phyloP scores from a whole-genome alignment of 2,888 invertebrate species.

The Andricus quercusramuli region DNA sequence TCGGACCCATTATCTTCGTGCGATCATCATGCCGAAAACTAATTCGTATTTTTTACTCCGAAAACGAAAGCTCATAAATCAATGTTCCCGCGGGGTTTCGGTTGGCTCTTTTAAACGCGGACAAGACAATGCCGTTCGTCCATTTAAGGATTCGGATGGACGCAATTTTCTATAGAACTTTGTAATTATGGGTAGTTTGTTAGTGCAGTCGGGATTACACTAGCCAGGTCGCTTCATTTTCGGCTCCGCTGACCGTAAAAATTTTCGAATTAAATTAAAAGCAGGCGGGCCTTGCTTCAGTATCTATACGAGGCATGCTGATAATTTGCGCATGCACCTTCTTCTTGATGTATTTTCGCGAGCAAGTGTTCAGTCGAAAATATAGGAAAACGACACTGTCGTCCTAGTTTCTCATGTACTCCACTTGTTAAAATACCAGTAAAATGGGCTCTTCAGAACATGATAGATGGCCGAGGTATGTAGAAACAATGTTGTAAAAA shows the following conservation, averaged over 20 bases:
- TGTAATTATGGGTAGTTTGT: slow-evolving; percentile 78
- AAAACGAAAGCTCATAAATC: slow-evolving; percentile 79
- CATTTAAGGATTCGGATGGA: slow-evolving; percentile 78
- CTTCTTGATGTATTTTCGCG: slow-evolving; percentile 4
- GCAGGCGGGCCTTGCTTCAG: slow-evolving; percentile 30
- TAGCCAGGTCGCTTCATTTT: slow-evolving; percentile 56
- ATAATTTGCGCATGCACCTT: slow-evolving; percentile 16
- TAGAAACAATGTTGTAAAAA: not conserved
- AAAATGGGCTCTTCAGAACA: not conserved
- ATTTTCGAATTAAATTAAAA: slow-evolving; percentile 74
- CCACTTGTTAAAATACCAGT: not conserved
- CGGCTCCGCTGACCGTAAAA: slow-evolving; percentile 69
- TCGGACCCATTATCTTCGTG: slow-evolving; percentile 77
- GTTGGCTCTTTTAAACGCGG: slow-evolving; percentile 62
- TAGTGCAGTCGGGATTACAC: slow-evolving; percentile 65
- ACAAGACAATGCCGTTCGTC: slow-evolving; percentile 74
- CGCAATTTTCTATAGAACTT: slow-evolving; percentile 78
- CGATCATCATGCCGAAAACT: slow-evolving; percentile 78
- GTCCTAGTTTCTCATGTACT: not conserved
- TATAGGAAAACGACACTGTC: not conserved
- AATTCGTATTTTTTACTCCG: slow-evolving; percentile 78
- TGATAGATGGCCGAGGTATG: not conserved
- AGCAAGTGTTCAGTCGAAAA: not conserved
- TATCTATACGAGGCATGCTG: not conserved
- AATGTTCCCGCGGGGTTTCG: slow-evolving; percentile 68